phyloP scores from a whole-genome alignment of 2,113 vertebrate genomes.

The Barnardius zonarius region DNA sequence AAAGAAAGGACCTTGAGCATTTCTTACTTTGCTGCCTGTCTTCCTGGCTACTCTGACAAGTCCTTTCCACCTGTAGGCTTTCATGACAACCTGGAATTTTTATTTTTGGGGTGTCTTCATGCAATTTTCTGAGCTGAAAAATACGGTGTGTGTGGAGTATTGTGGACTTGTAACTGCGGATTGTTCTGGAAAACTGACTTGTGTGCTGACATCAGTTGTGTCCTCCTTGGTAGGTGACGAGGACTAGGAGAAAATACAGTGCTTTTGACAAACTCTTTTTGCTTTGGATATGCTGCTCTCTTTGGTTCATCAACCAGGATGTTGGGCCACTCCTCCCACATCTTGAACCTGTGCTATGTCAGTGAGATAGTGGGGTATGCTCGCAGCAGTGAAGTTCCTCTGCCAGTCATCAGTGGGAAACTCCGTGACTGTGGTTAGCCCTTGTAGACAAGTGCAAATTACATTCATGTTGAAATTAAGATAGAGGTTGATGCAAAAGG shows the following conservation, averaged over 20 bases:
- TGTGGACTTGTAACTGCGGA: neutral
- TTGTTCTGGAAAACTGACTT: neutral
- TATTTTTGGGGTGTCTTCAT: neutral
- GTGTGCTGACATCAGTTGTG: neutral
- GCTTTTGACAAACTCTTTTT: neutral
- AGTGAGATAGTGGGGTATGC: neutral
- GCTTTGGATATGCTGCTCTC: neutral
- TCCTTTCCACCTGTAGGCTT: neutral
- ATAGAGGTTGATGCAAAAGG: neutral
- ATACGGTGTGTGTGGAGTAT: no score
- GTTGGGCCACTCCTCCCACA: neutral
- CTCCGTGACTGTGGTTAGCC: neutral
- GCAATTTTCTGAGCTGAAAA: neutral
- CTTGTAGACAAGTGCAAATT: neutral
- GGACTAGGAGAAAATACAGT: neutral
- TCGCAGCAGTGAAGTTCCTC: neutral
- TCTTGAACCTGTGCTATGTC: neutral
- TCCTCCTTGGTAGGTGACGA: neutral
- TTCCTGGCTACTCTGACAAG: neutral
- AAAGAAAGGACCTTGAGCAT: neutral
- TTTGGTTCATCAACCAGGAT: neutral
- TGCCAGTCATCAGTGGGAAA: accelerated
- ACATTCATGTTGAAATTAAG: neutral
- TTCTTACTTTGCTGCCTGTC: neutral
- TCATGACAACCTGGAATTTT: neutral